A percentile compares a stretch with the other conserved stretches of the same genome.
Conservation (phyloP, 2,113 vertebrate species). For the Eolophus roseicapilla region DNA sequence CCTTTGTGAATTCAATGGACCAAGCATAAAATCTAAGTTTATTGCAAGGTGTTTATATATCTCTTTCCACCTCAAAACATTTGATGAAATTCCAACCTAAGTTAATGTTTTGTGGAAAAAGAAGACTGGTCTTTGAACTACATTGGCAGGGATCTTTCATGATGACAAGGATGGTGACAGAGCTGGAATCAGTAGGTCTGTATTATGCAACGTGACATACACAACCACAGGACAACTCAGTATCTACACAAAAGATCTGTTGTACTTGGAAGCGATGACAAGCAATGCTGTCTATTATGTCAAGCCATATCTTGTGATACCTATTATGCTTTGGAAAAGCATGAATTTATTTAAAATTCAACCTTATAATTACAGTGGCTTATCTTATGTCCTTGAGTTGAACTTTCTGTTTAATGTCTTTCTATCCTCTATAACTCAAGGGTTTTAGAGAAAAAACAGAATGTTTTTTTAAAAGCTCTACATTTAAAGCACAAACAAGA, state of each 20-base stretch:
- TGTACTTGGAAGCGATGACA: not conserved
- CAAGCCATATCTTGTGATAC: not conserved
- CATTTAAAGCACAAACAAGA: not conserved
- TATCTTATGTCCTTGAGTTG: not conserved
- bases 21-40: not conserved
- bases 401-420: not conserved
- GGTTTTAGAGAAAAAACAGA: not conserved
- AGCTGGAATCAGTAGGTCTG: not conserved
- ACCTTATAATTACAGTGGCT: not conserved
- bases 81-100: not conserved
- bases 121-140: not conserved
- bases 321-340: not conserved
- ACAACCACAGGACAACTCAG: not conserved
- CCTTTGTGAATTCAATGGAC: not conserved
- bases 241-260: accelerated
- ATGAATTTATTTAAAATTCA: not conserved
- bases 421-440: not conserved
- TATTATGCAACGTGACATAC: not conserved
- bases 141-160: not conserved
- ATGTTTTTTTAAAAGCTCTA: not conserved
- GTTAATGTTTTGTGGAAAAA: not conserved
- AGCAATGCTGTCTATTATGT: not conserved
- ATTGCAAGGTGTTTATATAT: accelerated
- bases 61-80: not conserved
- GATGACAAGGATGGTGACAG: not conserved